phyloP scores from a whole-genome alignment of 2,797 vertebrate species.

The Stomatorhinus walkeri region DNA sequence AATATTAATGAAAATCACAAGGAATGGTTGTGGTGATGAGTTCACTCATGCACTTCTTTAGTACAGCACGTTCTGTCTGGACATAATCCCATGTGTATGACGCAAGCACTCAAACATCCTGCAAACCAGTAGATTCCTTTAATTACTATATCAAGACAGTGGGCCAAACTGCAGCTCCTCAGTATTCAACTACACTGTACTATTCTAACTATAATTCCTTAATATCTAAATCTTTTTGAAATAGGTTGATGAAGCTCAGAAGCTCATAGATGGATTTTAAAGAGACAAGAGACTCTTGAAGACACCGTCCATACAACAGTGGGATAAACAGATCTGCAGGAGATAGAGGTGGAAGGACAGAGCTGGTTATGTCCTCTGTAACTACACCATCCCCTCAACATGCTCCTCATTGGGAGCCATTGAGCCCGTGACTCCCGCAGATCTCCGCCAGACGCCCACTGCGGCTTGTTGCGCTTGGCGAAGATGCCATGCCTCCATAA shows the following conservation, averaged over 20 bases:
- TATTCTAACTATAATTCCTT: background rate
- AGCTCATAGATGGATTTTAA: background rate
- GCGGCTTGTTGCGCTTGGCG: conserved; percentile 7
- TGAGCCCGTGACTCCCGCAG: background rate
- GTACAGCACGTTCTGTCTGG: background rate
- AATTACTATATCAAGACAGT: background rate
- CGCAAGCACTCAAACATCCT: background rate
- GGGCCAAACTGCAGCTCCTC: background rate
- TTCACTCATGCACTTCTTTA: background rate
- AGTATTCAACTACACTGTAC: background rate
- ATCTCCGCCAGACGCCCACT: background rate
- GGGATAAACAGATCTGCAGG: background rate
- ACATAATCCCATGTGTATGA: background rate
- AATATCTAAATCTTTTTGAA: background rate
- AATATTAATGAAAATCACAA: conserved; percentile 12
- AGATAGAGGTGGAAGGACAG: background rate
- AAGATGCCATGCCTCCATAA: background rate
- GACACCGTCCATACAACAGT: background rate
- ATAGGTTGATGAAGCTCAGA: background rate
- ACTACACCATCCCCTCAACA: background rate
- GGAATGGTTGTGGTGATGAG: background rate
- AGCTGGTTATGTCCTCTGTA: background rate
- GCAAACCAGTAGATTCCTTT: background rate
- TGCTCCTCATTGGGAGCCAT: background rate
- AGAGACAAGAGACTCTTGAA: background rate